These are phyloP conservation scores for Pseudochaenichthys georgianus DNA, from an alignment of 2,797 vertebrate genomes.

Conservation along the genomic window DNA sequence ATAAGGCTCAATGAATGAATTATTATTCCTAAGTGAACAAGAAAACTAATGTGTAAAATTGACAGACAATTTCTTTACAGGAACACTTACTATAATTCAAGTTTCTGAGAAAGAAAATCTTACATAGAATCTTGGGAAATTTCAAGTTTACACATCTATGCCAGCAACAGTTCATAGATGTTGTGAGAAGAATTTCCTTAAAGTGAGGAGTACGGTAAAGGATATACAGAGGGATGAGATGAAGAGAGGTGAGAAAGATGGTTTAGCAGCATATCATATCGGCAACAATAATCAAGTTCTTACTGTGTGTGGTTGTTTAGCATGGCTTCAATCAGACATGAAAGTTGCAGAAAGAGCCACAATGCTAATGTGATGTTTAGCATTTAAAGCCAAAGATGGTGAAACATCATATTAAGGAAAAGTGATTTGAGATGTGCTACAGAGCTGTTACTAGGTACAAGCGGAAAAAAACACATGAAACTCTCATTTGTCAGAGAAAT, in stretches of 20 bases:
- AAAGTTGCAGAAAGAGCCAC: neutral
- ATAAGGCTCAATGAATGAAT: no score
- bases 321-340: neutral
- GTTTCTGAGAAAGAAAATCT: neutral
- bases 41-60: neutral
- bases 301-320: constrained; percentile 41
- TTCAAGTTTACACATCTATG: constrained; percentile 43
- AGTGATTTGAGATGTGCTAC: neutral
- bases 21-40: neutral
- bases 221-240: constrained; percentile 18
- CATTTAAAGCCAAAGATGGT: neutral
- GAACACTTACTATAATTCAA: neutral
- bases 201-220: constrained; percentile 25
- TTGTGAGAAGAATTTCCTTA: constrained; percentile 29
- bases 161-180: constrained; percentile 27
- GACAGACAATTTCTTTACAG: neutral
- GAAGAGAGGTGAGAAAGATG: constrained; percentile 26
- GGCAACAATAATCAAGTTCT: constrained; percentile 29
- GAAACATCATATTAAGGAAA: no score
- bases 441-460: neutral
- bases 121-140: constrained; percentile 20
- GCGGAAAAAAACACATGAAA: neutral
- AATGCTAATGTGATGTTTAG: neutral
- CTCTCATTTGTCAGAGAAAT: neutral
- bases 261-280: constrained; percentile 7